Evolutionary conservation across 2,113 vertebrate genomes (phyloP).

Genomic region (Bothrops jararaca): DNA sequence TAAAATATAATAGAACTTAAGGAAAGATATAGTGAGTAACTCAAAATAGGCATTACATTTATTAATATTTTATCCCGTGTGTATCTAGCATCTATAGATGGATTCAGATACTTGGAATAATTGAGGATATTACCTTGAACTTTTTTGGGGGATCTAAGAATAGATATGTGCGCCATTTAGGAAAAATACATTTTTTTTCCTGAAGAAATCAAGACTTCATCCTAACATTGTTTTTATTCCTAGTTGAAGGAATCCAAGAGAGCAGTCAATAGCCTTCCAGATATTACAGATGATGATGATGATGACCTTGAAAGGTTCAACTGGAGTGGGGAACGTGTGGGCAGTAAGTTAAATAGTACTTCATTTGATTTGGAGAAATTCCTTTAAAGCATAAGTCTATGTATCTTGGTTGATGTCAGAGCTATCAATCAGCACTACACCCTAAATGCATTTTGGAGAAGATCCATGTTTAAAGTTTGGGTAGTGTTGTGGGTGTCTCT

Average conservation of each 20-base stretch:
- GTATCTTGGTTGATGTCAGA: background rate
- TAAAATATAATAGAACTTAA: too few relatives aligned
- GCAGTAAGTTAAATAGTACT: constrained; percentile 78
- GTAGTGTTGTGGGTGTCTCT: too few relatives aligned
- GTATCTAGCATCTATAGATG: background rate
- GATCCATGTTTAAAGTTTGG: background rate
- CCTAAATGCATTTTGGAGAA: background rate
- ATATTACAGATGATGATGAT: constrained; percentile 77
- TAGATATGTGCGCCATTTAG: background rate
- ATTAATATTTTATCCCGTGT: background rate
- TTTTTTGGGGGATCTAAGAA: rapidly evolving
- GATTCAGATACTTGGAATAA: rapidly evolving
- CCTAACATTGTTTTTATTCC: background rate
- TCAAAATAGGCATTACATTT: too few relatives aligned
- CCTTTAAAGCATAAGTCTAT: background rate
- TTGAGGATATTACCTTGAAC: background rate
- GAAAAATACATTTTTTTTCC: background rate
- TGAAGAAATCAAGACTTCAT: background rate
- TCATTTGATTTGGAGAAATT: background rate
- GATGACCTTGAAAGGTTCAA: constrained; percentile 89
- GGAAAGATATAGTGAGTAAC: too few relatives aligned
- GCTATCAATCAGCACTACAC: background rate
- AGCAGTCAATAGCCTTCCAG: constrained; percentile 86
- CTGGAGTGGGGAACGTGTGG: constrained; percentile 95
- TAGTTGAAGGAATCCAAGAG: constrained; percentile 91